These are phyloP conservation scores for Gobius niger DNA, from an alignment of 2,113 vertebrate species.

Conservation along the genomic window DNA sequence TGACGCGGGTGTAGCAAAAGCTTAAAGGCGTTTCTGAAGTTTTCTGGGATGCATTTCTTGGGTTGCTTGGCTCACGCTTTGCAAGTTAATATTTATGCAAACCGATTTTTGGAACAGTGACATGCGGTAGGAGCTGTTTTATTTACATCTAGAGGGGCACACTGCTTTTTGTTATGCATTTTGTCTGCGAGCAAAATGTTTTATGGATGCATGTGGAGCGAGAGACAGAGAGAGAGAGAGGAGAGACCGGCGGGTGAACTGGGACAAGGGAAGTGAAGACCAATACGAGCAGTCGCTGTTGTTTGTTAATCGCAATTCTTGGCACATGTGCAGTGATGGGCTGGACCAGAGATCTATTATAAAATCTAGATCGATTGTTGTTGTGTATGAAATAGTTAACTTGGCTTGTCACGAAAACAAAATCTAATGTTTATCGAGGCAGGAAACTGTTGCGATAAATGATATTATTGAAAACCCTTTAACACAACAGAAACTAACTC, in stretches of 20 bases:
- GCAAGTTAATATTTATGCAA: slow-evolving; percentile 33
- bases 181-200: slow-evolving; percentile 42
- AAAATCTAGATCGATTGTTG: too few relatives aligned
- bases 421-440: too few relatives aligned
- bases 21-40: neutral
- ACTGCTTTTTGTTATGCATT: slow-evolving; percentile 32
- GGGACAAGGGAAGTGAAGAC: neutral
- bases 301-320: too few relatives aligned
- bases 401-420: too few relatives aligned
- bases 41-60: neutral
- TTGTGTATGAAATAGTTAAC: too few relatives aligned
- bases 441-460: too few relatives aligned
- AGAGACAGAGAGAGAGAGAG: slow-evolving; percentile 16
- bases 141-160: slow-evolving; percentile 27
- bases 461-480: too few relatives aligned
- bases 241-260: neutral
- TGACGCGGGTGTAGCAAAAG: neutral
- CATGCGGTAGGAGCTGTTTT: slow-evolving; percentile 29
- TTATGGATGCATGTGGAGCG: slow-evolving; percentile 41
- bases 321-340: too few relatives aligned
- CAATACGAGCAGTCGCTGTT: too few relatives aligned
- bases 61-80: neutral
- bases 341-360: too few relatives aligned
- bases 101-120: neutral
- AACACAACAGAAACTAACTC: too few relatives aligned